Evolutionary conservation across 2,888 invertebrate genomes (phyloP), one percentile per base, ranked within the genome.

Genomic region (Pomacea canaliculata): DNA sequence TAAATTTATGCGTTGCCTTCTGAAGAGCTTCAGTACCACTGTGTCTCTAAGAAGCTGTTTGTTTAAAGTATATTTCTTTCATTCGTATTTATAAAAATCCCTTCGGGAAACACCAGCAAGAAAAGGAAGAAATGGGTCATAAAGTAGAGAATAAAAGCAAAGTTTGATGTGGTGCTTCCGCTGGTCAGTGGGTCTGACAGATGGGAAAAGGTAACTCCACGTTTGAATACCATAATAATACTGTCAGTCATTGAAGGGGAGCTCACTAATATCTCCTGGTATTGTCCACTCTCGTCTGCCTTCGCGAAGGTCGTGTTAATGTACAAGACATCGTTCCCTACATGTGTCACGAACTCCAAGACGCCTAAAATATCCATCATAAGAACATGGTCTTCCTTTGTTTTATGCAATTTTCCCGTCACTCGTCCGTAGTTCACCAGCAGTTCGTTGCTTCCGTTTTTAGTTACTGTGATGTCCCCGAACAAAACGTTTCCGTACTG

Each of bases 401-500:
- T 56, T 19, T 60, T 16, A 46, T 19, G 37, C 60, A 73, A 60
- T 48, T 56, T 56, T 0, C 78, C 78, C 18, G 18, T 23, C 65
- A 78, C 46, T 2, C 27, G 62, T 7, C 56, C 51, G 60, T 70
- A 72, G 8, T 63, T 18, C 4, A 59, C 46, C 18, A 19, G 10
- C 27, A 75, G 69, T 8, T 46, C 49, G 37, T 59, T 19, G 12
- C 69, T 48, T 1, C 72, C 76, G 23, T 69, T 62, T 23, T 18
- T 18, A 9, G 13, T 48, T 37, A 78, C 70, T 8, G 72, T 60
- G 3, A 79, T 49, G 63, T 78, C 71, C 7, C 80, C 79, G 69
- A 76, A 82, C 27, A 78, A 71, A 27, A 60, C 71, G 46, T 82
- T 77, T 8, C 69, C 66, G 76, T 79, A 82, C 23, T 8, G 65